These are phyloP conservation scores for Pelodiscus sinensis DNA, from an alignment of 2,113 vertebrate species.

Conservation along the genomic window DNA sequence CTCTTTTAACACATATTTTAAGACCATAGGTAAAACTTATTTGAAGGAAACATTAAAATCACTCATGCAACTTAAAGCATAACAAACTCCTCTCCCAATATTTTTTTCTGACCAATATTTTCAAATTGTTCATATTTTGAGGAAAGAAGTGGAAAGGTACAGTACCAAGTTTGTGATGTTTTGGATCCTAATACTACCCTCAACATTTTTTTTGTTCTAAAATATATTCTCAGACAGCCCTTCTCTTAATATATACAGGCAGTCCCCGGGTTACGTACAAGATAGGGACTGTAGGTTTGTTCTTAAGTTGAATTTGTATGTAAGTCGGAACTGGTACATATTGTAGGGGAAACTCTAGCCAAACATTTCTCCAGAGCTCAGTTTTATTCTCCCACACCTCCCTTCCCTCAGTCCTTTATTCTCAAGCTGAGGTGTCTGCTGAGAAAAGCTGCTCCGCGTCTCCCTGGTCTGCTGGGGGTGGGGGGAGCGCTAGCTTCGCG, in stretches of 20 bases:
- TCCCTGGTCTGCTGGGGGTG: too few species aligned
- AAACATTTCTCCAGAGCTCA: too few species aligned
- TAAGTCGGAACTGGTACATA: too few species aligned
- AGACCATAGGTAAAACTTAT: neutral
- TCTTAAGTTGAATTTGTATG: too few species aligned
- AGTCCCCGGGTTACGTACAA: too few species aligned
- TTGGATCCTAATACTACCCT: neutral
- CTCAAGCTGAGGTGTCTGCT: too few species aligned
- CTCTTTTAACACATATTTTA: neutral
- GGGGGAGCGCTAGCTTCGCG: too few species aligned
- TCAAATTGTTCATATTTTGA: neutral
- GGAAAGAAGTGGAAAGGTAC: neutral
- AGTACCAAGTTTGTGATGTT: neutral
- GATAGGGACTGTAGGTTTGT: too few species aligned
- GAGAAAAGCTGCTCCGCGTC: too few species aligned
- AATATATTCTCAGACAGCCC: neutral
- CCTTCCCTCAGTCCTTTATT: too few species aligned
- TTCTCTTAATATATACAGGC: neutral
- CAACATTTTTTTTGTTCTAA: neutral
- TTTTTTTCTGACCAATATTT: neutral
- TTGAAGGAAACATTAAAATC: constrained; percentile 21
- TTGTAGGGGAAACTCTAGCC: too few species aligned
- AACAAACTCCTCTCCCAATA: constrained; percentile 10
- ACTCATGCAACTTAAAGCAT: constrained; percentile 27
- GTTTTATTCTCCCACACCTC: too few species aligned